Base-by-base conservation (phyloP, 2,113 vertebrate genomes). In the Riparia riparia region DNA sequence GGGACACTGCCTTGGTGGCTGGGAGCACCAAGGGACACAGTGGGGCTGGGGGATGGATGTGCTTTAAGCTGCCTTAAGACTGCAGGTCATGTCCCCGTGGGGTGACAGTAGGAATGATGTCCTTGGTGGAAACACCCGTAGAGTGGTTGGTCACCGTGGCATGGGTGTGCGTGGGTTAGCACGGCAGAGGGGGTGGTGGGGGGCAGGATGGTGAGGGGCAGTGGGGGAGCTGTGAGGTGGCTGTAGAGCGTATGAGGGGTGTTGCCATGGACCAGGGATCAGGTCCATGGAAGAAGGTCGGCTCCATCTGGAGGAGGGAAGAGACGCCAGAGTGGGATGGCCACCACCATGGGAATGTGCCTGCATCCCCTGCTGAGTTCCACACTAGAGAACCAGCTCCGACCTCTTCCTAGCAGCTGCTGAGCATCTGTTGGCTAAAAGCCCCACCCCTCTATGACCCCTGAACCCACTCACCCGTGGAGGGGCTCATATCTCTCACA, bases 31-130 rank as follows among this genome's bases (percentile, higher is more conserved):
- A 32, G 41, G 51, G 72, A 82, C 51, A 24, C 41, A 6, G 14
- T 58, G 54, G 42, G 63, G 49, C 56, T 15, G 17, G n/a, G 70
- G 69, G 39, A 25, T 29, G 65, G 50, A 58, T 63, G 50, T 76
- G 26, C 65, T 85, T 92, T 37, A 25, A 90, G 29, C 47, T 94
- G 94, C 94, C 89, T 94, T 94, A 95, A 90, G 89, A 78, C 39
- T 79, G 70, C 34, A 49, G 69, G 58, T 64, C 32, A 28, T 49
- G 42, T 56, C 54, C 51, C 45, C 37, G 6, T 0, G 7, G 13
- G 73, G 31, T 53, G 53, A 34, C 61, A 20, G 7, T 4, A 37
- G 69, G 86, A 84, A 71, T 3, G 1, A 28, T 17, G 42, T 28
- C 63, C 57, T 47, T 9, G 32, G 32, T 41, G 49, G 73, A n/a